Percentiles rank a stretch among this genome's conserved stretches.
These are phyloP conservation scores for Tetranychus piercei DNA, from an alignment of 2,888 invertebrate genomes.

Conservation along the genomic window DNA sequence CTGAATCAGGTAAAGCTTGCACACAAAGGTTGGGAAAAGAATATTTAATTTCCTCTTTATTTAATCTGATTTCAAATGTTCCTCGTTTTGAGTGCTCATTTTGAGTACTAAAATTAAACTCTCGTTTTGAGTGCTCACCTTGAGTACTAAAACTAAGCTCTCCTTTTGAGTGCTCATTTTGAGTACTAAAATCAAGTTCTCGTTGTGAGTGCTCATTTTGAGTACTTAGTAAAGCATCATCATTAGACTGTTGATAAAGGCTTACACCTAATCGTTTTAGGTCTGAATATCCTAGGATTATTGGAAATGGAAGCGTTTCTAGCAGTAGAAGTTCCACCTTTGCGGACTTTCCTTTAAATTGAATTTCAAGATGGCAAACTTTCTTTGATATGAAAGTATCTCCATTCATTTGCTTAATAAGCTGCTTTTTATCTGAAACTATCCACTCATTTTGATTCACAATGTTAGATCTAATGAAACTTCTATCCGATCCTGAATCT, in stretches of 20 bases:
- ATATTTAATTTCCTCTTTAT: background rate
- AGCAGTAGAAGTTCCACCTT: background rate
- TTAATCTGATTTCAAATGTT: background rate
- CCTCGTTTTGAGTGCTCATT: background rate
- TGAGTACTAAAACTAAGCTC: too few species aligned
- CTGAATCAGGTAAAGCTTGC: background rate
- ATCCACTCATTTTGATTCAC: background rate
- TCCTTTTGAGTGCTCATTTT: too few species aligned
- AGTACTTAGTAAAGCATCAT: too few species aligned
- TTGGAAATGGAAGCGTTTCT: background rate
- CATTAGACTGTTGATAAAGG: background rate
- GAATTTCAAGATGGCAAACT: background rate
- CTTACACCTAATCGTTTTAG: background rate
- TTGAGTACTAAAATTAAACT: too few species aligned
- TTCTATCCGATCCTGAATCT: background rate
- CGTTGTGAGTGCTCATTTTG: too few species aligned
- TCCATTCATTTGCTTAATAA: background rate
- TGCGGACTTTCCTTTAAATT: background rate
- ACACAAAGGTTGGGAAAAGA: background rate
- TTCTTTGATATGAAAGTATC: background rate
- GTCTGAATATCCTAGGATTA: background rate
- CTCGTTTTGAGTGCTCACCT: background rate
- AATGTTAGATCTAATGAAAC: background rate
- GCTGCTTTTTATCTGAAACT: background rate
- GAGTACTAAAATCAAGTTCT: too few species aligned